These are phyloP conservation scores for Sakesphorus luctuosus DNA, from an alignment of 2,113 vertebrate species.

Conservation along the genomic window DNA sequence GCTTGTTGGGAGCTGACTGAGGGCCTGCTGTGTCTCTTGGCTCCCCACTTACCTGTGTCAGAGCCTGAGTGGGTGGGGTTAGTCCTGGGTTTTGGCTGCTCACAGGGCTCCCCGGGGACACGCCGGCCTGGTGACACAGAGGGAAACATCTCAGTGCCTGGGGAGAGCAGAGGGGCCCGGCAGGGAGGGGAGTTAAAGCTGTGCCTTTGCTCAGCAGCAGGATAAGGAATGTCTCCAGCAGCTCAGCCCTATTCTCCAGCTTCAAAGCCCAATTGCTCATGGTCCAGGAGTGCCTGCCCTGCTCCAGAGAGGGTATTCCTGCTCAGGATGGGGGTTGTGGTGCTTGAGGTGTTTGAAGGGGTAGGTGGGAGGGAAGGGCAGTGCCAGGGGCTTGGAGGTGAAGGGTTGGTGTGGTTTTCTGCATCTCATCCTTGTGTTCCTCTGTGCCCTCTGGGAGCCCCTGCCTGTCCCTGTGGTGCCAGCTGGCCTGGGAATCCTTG, in stretches of 20 bases:
- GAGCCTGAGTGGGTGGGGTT: conserved; percentile 40
- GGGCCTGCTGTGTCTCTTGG: background rate
- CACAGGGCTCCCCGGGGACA: background rate
- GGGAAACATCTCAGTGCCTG: background rate
- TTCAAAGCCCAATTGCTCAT: rapidly evolving
- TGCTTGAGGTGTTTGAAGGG: background rate
- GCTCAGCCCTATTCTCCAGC: rapidly evolving
- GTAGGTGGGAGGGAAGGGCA: background rate
- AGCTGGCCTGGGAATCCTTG: background rate
- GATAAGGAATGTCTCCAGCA: rapidly evolving
- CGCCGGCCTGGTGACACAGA: conserved; percentile 53
- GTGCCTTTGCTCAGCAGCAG: background rate
- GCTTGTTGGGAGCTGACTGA: background rate
- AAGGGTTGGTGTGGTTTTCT: background rate
- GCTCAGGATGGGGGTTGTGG: rapidly evolving
- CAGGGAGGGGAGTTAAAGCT: background rate
- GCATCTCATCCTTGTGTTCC: background rate
- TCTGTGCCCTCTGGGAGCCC: background rate
- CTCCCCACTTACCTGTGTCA: conserved; percentile 64
- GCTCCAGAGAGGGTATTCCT: background rate
- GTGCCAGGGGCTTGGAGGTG: rapidly evolving
- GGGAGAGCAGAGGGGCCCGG: background rate
- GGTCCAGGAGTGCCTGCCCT: background rate
- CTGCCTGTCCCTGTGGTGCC: rapidly evolving
- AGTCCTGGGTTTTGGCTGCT: conserved; percentile 20